phyloP scores from a whole-genome alignment of 1,140 invertebrate species.

The Euwallacea similis region DNA sequence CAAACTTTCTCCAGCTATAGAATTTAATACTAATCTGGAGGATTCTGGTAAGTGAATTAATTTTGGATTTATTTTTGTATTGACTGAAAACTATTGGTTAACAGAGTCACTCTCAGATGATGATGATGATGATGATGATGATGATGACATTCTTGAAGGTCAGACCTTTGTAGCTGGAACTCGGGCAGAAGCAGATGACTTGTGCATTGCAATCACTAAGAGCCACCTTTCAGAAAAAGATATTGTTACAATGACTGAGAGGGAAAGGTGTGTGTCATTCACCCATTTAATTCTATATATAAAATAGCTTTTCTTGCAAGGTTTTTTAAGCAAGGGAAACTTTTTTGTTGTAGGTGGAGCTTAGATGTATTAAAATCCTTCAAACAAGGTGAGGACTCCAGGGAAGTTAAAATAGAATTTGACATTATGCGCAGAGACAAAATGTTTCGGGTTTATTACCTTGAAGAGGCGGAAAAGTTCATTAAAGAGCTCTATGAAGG shows the following conservation, averaged over 20 bases:
- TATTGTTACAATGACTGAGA: slow-evolving; percentile 56
- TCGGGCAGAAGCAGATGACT: slow-evolving; percentile 46
- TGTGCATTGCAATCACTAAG: slow-evolving; percentile 43
- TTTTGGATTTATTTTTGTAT: too few relatives aligned
- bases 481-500: slow-evolving; percentile 45
- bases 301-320: neutral
- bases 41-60: too few relatives aligned
- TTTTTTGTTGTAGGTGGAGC: slow-evolving; percentile 55
- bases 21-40: too few relatives aligned
- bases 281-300: neutral
- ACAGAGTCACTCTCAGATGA: too few relatives aligned
- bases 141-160: slow-evolving; percentile 31
- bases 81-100: too few relatives aligned
- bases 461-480: slow-evolving; percentile 59
- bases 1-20: too few relatives aligned
- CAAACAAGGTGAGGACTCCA: slow-evolving; percentile 50
- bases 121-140: slow-evolving; percentile 33
- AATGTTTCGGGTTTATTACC: slow-evolving; percentile 60
- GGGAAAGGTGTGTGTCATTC: slow-evolving; percentile 47
- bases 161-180: slow-evolving; percentile 54
- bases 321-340: neutral
- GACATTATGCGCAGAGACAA: slow-evolving; percentile 62
- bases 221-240: slow-evolving; percentile 58
- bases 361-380: slow-evolving; percentile 61
- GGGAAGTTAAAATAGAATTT: slow-evolving; percentile 63